Conservation (phyloP, 2,888 invertebrate species). For the Lobophora halterata region DNA sequence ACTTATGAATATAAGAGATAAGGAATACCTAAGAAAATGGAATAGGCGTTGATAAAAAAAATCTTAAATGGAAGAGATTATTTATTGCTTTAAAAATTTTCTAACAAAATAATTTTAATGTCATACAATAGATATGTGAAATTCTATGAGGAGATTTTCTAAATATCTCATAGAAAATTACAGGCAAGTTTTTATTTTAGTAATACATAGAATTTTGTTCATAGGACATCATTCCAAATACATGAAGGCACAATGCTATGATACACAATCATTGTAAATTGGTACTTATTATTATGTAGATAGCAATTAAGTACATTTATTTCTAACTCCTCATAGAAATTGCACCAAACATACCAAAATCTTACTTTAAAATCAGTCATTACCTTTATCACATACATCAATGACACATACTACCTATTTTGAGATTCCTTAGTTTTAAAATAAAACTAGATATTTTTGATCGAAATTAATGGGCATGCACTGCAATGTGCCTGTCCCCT, state of each 20-base stretch:
- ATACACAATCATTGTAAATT: no score
- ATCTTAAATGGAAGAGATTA: conserved; percentile 40
- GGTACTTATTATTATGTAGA: no score
- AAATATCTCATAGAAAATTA: conserved; percentile 22
- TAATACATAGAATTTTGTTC: background rate
- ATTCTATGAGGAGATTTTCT: conserved; percentile 51
- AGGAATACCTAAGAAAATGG: no score
- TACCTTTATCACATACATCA: conserved; percentile 56
- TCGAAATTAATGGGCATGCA: conserved; percentile 17
- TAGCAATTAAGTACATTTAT: no score
- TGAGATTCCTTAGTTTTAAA: conserved; percentile 22
- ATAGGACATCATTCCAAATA: conserved; percentile 17
- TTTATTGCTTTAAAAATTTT: conserved; percentile 62
- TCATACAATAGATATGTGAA: conserved; percentile 50
- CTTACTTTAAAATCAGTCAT: conserved; percentile 61
- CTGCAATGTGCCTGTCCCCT: conserved; percentile 11
- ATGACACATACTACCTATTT: conserved; percentile 24
- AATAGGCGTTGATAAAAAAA: conserved; percentile 18
- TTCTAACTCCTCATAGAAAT: conserved; percentile 56
- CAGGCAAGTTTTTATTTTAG: conserved; percentile 6
- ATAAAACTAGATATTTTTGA: conserved; percentile 20
- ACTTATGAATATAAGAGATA: no score
- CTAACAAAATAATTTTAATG: conserved; percentile 56
- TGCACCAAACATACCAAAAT: conserved; percentile 40
- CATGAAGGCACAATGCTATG: conserved; percentile 64